Evolutionary conservation across 2,888 invertebrate genomes (phyloP), one percentile per base, ranked within the genome.

Genomic region (Athalia rosae): DNA sequence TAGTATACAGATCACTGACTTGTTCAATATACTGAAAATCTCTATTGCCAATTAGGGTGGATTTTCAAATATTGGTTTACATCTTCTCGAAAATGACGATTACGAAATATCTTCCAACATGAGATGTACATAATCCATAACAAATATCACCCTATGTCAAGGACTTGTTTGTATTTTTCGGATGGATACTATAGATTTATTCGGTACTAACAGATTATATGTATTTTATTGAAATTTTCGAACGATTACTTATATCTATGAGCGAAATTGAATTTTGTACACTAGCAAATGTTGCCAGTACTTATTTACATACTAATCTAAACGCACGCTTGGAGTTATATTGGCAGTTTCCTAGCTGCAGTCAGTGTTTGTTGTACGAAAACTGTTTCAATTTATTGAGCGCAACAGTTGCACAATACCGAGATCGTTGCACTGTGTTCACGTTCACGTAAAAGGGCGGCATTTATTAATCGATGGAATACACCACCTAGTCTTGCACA

Each of bases 271-370:
- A 82, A 83, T 83, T 85, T 83, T 82, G 80, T 78, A 81, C 79
- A 81, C 82, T 80, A 81, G 81, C 80, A 76, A 62, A 67, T 79
- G n/a, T 71, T 78, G 80, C 77, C 81, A 83, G 82, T 80, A 79
- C 79, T 84, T 85, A 80, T 79, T 84, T 81, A 73, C 59, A 63
- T 45, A 67, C 58, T 73, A 62, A 61, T 63, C 58, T 71, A 71
- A 58, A 81, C 80, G 81, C 81, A 80, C 83, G 82, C 81, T 83
- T 74, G 80, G 80, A 85, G 80, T 78, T 62, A 76, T 76, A 76
- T 85, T 87, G 88, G 88, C 88, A 89, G 88, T 89, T 89, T 83
- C 80, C 84, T 86, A 87, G 87, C 88, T 89, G 87, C 85, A 89
- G 88, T 88, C 87, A 87, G 87, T 82, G 77, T 81, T 79, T 76